Evolutionary conservation across 2,113 vertebrate genomes (phyloP).

Genomic region (Nansenia antarctica): DNA sequence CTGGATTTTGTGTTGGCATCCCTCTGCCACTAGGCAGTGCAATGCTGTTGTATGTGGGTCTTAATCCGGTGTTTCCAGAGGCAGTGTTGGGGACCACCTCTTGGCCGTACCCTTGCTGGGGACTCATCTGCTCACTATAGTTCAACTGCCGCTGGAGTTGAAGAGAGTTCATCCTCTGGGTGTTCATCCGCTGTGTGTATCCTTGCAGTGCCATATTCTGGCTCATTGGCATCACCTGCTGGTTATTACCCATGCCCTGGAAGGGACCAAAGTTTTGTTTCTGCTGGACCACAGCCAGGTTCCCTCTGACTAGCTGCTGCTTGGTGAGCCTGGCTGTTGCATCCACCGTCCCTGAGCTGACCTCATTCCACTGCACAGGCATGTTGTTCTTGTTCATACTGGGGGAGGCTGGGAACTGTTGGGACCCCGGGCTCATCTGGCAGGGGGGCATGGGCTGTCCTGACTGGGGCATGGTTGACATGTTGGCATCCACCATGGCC

Average conservation of each 20-base stretch:
- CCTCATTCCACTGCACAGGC: constrained; percentile 98
- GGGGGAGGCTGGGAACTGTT: constrained; percentile 60
- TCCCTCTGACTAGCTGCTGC: constrained; percentile 75
- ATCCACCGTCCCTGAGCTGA: constrained; percentile 94
- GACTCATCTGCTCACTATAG: constrained; percentile 66
- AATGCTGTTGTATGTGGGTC: constrained; percentile 71
- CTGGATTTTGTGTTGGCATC: constrained; percentile 61
- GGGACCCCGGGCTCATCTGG: constrained; percentile 66
- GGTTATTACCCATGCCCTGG: constrained; percentile 77
- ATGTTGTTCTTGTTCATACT: constrained; percentile 86
- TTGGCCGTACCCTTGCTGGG: constrained; percentile 78
- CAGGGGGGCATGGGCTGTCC: constrained; percentile 72
- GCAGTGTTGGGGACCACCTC: constrained; percentile 66
- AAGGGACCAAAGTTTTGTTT: constrained; percentile 84
- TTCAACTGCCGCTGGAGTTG: constrained; percentile 66
- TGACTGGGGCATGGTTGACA: constrained; percentile 61
- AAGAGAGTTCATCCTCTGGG: constrained; percentile 76
- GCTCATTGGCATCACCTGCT: constrained; percentile 78
- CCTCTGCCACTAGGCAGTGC: constrained; percentile 52
- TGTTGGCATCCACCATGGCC: constrained; percentile 70
- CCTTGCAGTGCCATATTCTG: constrained; percentile 78
- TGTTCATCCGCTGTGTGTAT: constrained; percentile 53
- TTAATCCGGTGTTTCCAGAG: constrained; percentile 70
- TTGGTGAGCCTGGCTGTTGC: constrained; percentile 76
- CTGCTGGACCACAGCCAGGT: constrained; percentile 83